These are phyloP conservation scores for Pristiophorus japonicus DNA, from an alignment of 2,113 vertebrate species.

Conservation along the genomic window DNA sequence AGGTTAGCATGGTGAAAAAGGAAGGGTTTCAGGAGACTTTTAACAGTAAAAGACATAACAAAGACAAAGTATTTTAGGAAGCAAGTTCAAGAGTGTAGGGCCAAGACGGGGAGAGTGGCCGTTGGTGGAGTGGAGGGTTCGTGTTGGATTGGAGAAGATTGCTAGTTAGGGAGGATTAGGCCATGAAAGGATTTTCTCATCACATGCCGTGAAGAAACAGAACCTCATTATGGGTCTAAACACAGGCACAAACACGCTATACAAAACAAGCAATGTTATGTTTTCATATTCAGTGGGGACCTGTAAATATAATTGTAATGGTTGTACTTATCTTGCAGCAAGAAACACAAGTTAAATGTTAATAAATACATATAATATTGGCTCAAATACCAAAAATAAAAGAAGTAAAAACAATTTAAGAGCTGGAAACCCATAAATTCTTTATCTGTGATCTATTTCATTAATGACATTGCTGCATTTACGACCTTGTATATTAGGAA, in stretches of 20 bases:
- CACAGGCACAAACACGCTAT: not conserved
- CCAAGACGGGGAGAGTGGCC: not conserved
- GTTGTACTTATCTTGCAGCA: not conserved
- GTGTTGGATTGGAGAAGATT: not conserved
- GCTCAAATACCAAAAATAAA: not conserved
- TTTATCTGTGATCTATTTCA: not conserved
- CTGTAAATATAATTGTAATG: not conserved
- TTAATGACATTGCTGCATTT: not conserved
- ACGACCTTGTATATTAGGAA: not conserved
- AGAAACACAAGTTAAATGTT: not conserved
- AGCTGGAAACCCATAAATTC: not conserved
- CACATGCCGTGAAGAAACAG: not conserved
- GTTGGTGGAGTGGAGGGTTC: too few species aligned
- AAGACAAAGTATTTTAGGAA: not conserved
- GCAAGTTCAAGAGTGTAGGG: not conserved
- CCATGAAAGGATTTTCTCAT: not conserved
- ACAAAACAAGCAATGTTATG: not conserved
- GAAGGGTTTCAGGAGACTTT: not conserved
- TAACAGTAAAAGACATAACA: not conserved
- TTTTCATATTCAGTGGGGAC: not conserved
- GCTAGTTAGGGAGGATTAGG: not conserved
- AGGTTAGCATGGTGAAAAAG: not conserved
- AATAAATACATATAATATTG: not conserved
- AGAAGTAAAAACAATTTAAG: not conserved
- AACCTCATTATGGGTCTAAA: not conserved